These are phyloP conservation scores for Dallia pectoralis DNA, from an alignment of 2,797 vertebrate genomes.

Conservation along the genomic window DNA sequence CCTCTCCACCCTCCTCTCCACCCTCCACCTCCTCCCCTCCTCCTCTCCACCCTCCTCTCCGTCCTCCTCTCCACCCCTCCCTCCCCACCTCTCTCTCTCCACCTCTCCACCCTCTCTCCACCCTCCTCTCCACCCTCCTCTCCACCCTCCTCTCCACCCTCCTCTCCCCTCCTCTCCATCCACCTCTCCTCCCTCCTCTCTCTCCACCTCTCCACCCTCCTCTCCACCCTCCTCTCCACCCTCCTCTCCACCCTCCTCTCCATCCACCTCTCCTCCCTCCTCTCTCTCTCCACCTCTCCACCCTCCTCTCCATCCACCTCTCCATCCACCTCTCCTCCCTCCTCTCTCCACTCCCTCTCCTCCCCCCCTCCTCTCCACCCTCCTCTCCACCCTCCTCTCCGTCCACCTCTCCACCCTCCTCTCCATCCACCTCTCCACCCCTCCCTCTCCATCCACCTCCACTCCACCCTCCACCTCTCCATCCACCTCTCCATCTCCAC, in stretches of 20 bases:
- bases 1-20: too few relatives aligned
- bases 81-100: too few relatives aligned
- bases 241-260: too few relatives aligned
- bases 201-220: neutral
- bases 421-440: constrained; percentile 13
- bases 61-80: neutral
- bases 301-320: neutral
- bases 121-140: too few relatives aligned
- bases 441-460: constrained; percentile 10
- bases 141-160: too few relatives aligned
- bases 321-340: constrained; percentile 17
- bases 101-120: too few relatives aligned
- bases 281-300: constrained; percentile 14
- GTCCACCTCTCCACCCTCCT: constrained; percentile 17
- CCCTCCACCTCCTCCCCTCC: neutral
- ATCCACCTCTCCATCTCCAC: constrained; percentile 15
- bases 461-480: neutral
- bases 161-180: constrained; percentile 5
- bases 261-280: too few relatives aligned
- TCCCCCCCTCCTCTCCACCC: constrained; percentile 9
- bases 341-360: constrained; percentile 35
- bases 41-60: constrained; percentile 3
- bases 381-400: neutral
- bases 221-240: too few relatives aligned
- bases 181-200: constrained; percentile 5